Base-by-base conservation (phyloP, 2,888 invertebrate genomes). In the Trilocha varians region DNA sequence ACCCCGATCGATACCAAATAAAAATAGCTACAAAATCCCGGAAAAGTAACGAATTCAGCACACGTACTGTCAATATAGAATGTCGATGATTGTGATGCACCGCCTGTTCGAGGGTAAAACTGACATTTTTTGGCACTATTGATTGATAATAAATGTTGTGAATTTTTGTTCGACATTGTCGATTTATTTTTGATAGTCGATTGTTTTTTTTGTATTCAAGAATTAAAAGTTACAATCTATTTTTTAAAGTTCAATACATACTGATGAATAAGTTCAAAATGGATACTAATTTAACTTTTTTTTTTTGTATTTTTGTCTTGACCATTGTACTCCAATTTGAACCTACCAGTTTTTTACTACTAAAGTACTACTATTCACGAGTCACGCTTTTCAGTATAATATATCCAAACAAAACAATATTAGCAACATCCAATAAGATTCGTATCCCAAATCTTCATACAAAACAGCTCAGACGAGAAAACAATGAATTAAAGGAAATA, bases 11-110 rank as follows among this genome's bases (percentile, higher is more conserved):
- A 78, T 76, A 61, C 69, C 63, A 65, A 76, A 83, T 79, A 82
- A 82, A 84, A 84, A 83, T 80, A 73, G 70, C 75, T 69, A 62
- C 71, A 65, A 77, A 75, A 78, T 78, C 75, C 76, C 70, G 77
- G 79, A 76, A 76, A 78, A 65, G 61, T 68, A 67, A 64, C 58
- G 46, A 53, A 85, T 80, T 83, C 84, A 53, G 61, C 48, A 71
- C 84, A 84, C 84, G 84, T 84, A 75, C 69, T 65, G 82, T 78
- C 83, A 82, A 84, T 84, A 83, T 74, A 78, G 78, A 78, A 78
- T 66, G 62, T 75, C 72, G 80, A 80, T 78, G 78, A 84, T 83
- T 80, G 82, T 75, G 78, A 79, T 80, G 79, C 82, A 77, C 75
- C 74, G 67, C 60, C 62, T 53, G 67, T 11, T 25, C 25, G 65